These are phyloP conservation scores for Aphidoletes aphidimyza DNA, from an alignment of 2,888 invertebrate genomes.

Conservation along the genomic window DNA sequence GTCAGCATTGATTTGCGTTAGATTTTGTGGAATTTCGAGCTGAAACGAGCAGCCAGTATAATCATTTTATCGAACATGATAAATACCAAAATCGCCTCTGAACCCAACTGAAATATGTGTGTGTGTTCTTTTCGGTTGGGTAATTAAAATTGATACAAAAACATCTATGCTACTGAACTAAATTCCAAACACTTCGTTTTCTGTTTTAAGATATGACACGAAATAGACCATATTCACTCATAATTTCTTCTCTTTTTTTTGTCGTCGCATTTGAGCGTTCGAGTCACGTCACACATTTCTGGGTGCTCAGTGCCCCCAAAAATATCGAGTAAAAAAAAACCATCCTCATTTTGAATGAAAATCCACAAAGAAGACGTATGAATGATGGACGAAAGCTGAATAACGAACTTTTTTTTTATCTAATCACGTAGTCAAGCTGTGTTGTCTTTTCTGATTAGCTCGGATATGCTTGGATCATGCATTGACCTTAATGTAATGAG, in stretches of 20 bases:
- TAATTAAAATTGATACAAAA: constrained; percentile 54
- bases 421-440: constrained; percentile 40
- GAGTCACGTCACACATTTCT: constrained; percentile 31
- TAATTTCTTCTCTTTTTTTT: too few species aligned
- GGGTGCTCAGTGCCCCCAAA: too few species aligned
- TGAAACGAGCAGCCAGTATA: neutral
- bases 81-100: neutral
- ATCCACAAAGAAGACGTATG: neutral
- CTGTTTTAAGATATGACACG: neutral
- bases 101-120: neutral
- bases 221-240: neutral
- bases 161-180: neutral
- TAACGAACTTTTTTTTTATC: constrained; percentile 27
- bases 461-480: constrained; percentile 12
- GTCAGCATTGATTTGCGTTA: constrained; percentile 41
- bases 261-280: constrained; percentile 28
- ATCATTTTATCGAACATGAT: constrained; percentile 44
- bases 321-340: constrained; percentile 25
- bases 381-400: constrained; percentile 40
- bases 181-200: neutral
- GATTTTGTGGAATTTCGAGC: constrained; percentile 32
- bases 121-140: neutral
- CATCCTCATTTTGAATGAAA: constrained; percentile 13
- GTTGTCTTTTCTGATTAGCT: constrained; percentile 53
- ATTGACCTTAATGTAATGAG: constrained; percentile 53